Conservation (phyloP, 1,140 invertebrate species). For the Nephila pilipes region DNA sequence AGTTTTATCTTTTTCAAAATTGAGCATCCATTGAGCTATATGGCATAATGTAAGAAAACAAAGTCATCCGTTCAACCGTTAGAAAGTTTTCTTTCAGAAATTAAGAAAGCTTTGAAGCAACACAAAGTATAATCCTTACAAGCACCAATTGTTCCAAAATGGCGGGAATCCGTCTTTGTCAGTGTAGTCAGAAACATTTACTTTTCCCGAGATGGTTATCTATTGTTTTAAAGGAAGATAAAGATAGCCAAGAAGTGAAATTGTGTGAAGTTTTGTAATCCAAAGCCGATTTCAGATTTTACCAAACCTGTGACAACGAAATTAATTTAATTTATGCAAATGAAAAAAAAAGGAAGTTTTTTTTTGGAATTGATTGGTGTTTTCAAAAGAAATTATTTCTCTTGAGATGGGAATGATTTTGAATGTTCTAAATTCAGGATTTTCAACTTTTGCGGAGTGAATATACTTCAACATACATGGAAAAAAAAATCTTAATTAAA, state of each 20-base stretch:
- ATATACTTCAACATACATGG: not conserved
- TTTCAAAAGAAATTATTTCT: not conserved
- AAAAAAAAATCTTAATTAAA: not conserved
- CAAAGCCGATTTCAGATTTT: not conserved
- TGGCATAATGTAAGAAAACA: no score
- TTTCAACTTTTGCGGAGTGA: not conserved
- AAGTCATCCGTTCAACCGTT: not conserved
- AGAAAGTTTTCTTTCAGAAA: not conserved
- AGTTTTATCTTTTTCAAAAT: no score
- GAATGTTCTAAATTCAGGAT: not conserved
- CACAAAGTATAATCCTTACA: not conserved
- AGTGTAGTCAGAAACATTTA: not conserved
- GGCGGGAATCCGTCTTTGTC: not conserved
- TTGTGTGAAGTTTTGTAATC: not conserved
- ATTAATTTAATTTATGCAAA: not conserved
- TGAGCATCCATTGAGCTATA: no score
- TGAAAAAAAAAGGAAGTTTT: not conserved
- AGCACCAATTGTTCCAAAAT: not conserved
- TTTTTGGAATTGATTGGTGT: not conserved
- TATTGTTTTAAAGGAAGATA: not conserved
- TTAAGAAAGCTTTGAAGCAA: not conserved
- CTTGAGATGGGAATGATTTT: not conserved
- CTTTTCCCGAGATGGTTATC: not conserved
- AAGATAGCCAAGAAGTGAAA: not conserved
- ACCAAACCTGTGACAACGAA: not conserved